phyloP scores from a whole-genome alignment of 2,113 vertebrate species.

The Oryzias celebensis region DNA sequence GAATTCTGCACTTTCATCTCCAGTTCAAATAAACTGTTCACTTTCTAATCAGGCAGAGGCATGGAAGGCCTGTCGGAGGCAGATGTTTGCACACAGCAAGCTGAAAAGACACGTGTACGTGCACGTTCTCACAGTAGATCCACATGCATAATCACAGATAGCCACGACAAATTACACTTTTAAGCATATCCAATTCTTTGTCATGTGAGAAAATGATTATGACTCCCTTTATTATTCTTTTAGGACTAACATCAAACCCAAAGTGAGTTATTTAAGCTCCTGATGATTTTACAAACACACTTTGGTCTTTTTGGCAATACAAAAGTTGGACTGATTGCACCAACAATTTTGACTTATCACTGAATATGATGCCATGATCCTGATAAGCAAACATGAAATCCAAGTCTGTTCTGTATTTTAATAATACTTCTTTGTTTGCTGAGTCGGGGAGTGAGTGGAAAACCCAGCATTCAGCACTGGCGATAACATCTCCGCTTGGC shows the following conservation, averaged over 20 bases:
- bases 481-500: slow-evolving; percentile 56
- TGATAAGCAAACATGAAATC: slow-evolving; percentile 26
- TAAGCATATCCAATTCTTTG: too few relatives aligned
- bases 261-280: too few relatives aligned
- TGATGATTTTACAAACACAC: background rate
- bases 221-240: background rate
- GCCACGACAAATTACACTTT: too few relatives aligned
- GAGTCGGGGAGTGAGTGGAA: slow-evolving; percentile 15
- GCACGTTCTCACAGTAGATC: background rate
- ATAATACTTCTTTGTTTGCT: slow-evolving; percentile 42
- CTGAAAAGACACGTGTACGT: background rate
- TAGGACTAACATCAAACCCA: background rate
- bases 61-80: slow-evolving; percentile 8
- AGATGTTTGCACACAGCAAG: slow-evolving; percentile 39
- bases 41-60: slow-evolving; percentile 35
- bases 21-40: slow-evolving; percentile 49
- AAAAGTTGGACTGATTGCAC: background rate
- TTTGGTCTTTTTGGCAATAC: background rate
- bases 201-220: too few relatives aligned
- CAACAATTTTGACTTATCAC: slow-evolving; percentile 26
- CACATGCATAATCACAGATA: background rate
- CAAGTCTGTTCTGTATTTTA: slow-evolving; percentile 11
- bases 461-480: slow-evolving; percentile 32
- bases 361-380: slow-evolving; percentile 30
- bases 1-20: slow-evolving; percentile 28